A percentile compares a stretch with the other conserved stretches of the same genome.
Evolutionary conservation across 1,140 invertebrate species (phyloP).

Genomic region (Bombus difficillimus): DNA sequence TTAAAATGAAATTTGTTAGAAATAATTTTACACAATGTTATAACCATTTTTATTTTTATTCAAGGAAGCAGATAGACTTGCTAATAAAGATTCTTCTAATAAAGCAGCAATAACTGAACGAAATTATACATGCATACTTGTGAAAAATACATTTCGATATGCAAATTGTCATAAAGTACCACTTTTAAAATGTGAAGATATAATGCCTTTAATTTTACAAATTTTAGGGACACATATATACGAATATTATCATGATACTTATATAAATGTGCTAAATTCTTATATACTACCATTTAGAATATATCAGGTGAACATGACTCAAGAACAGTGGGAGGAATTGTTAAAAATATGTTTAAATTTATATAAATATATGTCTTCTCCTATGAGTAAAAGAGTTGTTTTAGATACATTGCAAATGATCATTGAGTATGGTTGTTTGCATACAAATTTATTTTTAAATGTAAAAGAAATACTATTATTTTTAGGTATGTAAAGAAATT

Average conservation of each 20-base stretch:
- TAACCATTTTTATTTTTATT: slow-evolving; percentile 15
- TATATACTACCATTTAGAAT: slow-evolving; percentile 65
- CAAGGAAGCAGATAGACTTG: slow-evolving; percentile 65
- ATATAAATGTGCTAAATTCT: slow-evolving; percentile 64
- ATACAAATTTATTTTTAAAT: slow-evolving; percentile 63
- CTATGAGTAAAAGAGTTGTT: slow-evolving; percentile 56
- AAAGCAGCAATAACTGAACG: slow-evolving; percentile 45
- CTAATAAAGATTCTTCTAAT: slow-evolving; percentile 36
- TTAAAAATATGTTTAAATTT: slow-evolving; percentile 56
- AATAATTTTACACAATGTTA: neutral
- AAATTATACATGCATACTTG: slow-evolving; percentile 12
- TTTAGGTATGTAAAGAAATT: slow-evolving; percentile 62
- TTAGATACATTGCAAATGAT: slow-evolving; percentile 66
- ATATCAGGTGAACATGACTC: slow-evolving; percentile 61
- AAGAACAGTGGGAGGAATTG: slow-evolving; percentile 71
- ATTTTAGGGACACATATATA: slow-evolving; percentile 60
- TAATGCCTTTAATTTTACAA: slow-evolving; percentile 64
- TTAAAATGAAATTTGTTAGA: neutral
- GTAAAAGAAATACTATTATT: slow-evolving; percentile 64
- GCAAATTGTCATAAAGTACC: slow-evolving; percentile 47
- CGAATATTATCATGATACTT: slow-evolving; percentile 67
- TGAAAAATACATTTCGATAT: slow-evolving; percentile 61
- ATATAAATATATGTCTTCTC: slow-evolving; percentile 55
- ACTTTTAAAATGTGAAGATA: slow-evolving; percentile 56
- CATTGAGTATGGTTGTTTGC: slow-evolving; percentile 66